A percentile compares a stretch with the other conserved stretches of the same genome.
These are phyloP conservation scores for Lithophane semibrunnea DNA, from an alignment of 2,888 invertebrate species.

Conservation along the genomic window DNA sequence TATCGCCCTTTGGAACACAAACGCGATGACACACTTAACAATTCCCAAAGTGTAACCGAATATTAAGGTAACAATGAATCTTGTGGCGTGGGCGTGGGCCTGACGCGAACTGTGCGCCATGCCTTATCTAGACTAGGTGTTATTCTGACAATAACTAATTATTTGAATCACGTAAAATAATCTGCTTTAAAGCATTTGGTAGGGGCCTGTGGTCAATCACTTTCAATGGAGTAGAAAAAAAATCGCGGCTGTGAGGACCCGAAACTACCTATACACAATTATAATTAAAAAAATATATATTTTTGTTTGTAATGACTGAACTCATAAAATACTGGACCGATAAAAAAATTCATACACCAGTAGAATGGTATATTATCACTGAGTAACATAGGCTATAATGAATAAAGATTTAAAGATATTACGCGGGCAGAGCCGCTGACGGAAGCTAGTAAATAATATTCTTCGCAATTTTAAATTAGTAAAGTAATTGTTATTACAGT, in stretches of 20 bases:
- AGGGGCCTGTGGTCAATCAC: not conserved
- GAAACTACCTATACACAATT: too few relatives aligned
- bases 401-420: too few relatives aligned
- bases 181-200: not conserved
- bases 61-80: constrained; percentile 64
- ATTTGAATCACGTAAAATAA: constrained; percentile 25
- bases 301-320: too few relatives aligned
- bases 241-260: not conserved
- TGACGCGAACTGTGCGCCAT: constrained; percentile 74
- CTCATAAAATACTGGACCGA: too few relatives aligned
- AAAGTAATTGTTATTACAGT: not conserved
- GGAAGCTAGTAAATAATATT: too few relatives aligned
- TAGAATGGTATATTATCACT: too few relatives aligned
- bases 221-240: not conserved
- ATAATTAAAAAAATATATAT: too few relatives aligned
- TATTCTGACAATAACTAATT: constrained; percentile 68
- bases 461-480: not conserved
- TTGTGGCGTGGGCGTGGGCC: constrained; percentile 73
- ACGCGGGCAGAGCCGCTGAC: too few relatives aligned
- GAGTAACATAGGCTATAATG: too few relatives aligned
- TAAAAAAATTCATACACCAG: too few relatives aligned
- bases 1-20: constrained; percentile 50
- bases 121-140: constrained; percentile 72
- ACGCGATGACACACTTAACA: constrained; percentile 55
- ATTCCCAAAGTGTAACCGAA: constrained; percentile 60